Evolutionary conservation across 2,113 vertebrate genomes (phyloP), one percentile per base, ranked within the genome.

Genomic region (Poicephalus gulielmi): DNA sequence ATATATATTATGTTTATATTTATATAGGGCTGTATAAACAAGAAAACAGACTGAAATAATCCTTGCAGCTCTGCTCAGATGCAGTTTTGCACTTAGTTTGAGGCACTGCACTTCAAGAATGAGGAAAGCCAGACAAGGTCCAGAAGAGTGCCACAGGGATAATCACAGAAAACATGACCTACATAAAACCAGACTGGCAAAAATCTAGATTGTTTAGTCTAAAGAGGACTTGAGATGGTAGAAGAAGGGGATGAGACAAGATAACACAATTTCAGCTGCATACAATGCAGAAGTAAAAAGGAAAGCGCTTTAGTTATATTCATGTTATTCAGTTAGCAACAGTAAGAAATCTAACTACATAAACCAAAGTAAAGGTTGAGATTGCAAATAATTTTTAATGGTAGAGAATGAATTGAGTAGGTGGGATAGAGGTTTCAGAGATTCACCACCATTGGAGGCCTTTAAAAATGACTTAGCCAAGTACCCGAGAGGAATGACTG

Each of bases 1-100:
- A 95, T 88, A 94, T 84, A 92, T 81, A 67, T 31, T 59, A 59
- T 88, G 52, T 91, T 91, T 92, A 57, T 95, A 91, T 95, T 95
- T 91, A 84, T 87, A 92, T 86, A 69, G 47, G 47, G 24, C 62
- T 94, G 24, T 73, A 73, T 87, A 92, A 95, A 95, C 70, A 95
- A 88, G 60, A 81, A 94, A 89, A 88, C 47, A 91, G 60, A 82
- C 62, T 86, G 53, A 75, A 94, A 86, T 71, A 78, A 86, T 59
- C 77, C 81, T 91, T 84, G 81, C 37, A 81, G 31, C 81, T 86
- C 81, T 68, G 69, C 91, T 96, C 73, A 59, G 77, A 68, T 6
- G 3, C 73, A 82, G 86, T 64, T 70, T 83, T 60, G 69, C 66
- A 60, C 46, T 19, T 1, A 69, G 85, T 79, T 66, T 93, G 73